These are phyloP conservation scores for Opisthocomus hoazin DNA, from an alignment of 2,113 vertebrate genomes.

Conservation along the genomic window DNA sequence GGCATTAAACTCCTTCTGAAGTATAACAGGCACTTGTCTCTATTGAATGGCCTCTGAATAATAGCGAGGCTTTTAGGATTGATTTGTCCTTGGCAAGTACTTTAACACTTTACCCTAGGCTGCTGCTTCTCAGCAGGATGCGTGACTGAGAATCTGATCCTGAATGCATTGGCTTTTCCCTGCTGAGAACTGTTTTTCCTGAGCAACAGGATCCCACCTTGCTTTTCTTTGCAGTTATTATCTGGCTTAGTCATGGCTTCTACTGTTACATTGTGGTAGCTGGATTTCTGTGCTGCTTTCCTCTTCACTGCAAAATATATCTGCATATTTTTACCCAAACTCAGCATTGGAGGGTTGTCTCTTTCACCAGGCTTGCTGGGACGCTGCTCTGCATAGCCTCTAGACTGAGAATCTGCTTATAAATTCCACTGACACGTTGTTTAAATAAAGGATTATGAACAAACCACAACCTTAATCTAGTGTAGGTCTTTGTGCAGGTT, in stretches of 20 bases:
- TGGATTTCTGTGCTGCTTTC: not conserved
- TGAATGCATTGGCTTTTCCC: not conserved
- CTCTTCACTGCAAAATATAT: not conserved
- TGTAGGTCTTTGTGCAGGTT: not conserved
- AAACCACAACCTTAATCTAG: not conserved
- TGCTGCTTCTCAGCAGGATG: conserved; percentile 13
- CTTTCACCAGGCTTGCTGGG: not conserved
- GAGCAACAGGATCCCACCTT: conserved; percentile 10
- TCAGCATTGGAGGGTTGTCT: not conserved
- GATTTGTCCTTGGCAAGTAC: conserved; percentile 18
- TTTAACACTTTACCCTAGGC: not conserved
- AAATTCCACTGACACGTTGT: not conserved
- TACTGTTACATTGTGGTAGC: not conserved
- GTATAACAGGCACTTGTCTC: not conserved
- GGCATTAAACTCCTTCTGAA: not conserved
- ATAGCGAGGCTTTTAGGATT: not conserved
- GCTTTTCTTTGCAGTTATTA: not conserved
- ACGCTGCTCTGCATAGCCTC: not conserved
- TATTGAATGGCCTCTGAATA: not conserved
- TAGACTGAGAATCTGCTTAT: not conserved
- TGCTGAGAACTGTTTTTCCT: not conserved
- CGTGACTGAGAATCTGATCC: conserved; percentile 22
- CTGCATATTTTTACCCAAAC: not conserved
- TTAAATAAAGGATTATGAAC: not conserved
- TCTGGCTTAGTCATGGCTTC: not conserved